Evolutionary conservation across 2,888 invertebrate genomes (phyloP), one percentile per base, ranked within the genome.

Genomic region (Eilema sororculum): DNA sequence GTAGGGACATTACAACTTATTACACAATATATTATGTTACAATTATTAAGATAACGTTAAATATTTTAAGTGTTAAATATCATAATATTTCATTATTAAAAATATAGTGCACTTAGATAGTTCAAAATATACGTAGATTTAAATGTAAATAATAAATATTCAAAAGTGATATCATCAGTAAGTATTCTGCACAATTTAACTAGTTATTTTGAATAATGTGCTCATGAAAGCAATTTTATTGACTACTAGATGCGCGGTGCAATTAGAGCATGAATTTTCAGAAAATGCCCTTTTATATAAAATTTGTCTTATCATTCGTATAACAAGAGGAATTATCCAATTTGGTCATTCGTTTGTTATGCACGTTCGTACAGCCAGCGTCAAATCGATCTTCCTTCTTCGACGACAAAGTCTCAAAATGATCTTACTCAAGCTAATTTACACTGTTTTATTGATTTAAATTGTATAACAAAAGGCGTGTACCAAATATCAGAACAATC

Each of bases 1-100:
- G 87, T 87, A 87, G 84, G 85, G 73, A 72, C 57, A 74, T 68
- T 68, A 75, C 20, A 57, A 8, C 63, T 63, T 68, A 56, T 59
- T 60, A 25, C 41, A 20, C 37, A 28, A 52, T 52, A 52, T 46
- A 37, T 22, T 63, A 57, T 61, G 28, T 16, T 60, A 24, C 4
- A 13, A 57, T 61, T 64, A 68, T 71, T 64, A 9, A 60, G 25
- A 56, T 22, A 56, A 56, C 8, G 2, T 56, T 22, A 22, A 5
- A 30, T n/a, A 60, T 33, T 60, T 60, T 20, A 28, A 30, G 28
- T 30, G 59, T n/a, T 8, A 33, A 33, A 25, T 58, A 24, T 25
- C 13, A 25, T 58, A 25, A 25, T 58, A 58, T 25, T 28, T 13
- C 12, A 28, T 24, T 58, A 58, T 24, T n/a, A 52, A 52, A n/a